Base-by-base conservation (phyloP, 2,113 vertebrate species). In the Lagopus muta region DNA sequence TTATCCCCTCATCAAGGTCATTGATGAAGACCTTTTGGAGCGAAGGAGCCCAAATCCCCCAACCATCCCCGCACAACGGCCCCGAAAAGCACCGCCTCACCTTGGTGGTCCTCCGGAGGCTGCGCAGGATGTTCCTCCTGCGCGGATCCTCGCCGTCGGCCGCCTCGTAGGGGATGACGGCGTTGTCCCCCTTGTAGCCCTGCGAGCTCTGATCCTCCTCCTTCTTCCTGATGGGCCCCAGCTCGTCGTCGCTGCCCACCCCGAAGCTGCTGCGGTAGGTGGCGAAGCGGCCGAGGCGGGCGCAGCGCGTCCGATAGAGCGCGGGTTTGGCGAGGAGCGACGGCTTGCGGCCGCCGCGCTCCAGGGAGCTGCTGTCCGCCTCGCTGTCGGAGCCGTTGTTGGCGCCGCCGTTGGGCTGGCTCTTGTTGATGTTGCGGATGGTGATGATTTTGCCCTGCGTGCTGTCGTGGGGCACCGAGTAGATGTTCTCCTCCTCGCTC, bases 391-490 rank as follows among this genome's bases (percentile, higher is more conserved):
- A 99, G 17, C 99, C 99, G 12, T 99, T 99, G 27, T 98, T 55
- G 52, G 52, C 99, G 7, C 98, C 98, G 15, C 98, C 98, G 0
- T 99, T 99, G 36, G 99, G 94, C 13, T 99, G 98, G 16, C 98
- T 96, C 75, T 99, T 99, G 98, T 99, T 99, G 77, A 99, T 98
- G 52, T 99, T 99, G 10, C 99, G 98, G 50, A 99, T 98, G 86
- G 99, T 99, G 96, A 99, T 99, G 90, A 99, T 99, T 91, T 99
- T 99, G 75, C 99, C 99, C 76, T 99, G 99, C 48, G 99, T 99
- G 97, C 99, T 99, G 97, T 99, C 99, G 5, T 99, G 99, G 2
- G 99, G 99, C 57, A 99, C 99, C 0, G 99, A 99, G 95, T 99
- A 99, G 84, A 99, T 99, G 93, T 98, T 99, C 93, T 99, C 99